Conservation (phyloP, 2,888 invertebrate genomes). For the Phymatocera aterrima region DNA sequence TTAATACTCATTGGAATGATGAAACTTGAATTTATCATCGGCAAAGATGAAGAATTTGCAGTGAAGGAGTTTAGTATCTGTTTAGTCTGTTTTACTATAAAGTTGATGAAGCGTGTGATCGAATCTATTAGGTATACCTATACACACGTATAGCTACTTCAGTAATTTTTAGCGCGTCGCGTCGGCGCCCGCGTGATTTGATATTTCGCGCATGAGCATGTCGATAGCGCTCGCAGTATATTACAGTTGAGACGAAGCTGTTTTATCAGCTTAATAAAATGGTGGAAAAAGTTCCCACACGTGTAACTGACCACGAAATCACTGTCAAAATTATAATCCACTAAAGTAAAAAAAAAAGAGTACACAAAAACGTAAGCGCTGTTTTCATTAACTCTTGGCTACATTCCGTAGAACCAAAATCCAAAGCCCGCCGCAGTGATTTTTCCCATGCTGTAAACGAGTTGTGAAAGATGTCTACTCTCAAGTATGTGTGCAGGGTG, state of each 20-base stretch:
- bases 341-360: not conserved
- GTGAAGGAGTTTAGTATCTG: too few relatives aligned
- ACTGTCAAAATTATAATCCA: not conserved
- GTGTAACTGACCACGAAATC: not conserved
- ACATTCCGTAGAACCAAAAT: not conserved
- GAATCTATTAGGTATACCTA: slow-evolving; percentile 47
- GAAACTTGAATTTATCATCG: too few relatives aligned
- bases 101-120: too few relatives aligned
- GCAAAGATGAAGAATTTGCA: too few relatives aligned
- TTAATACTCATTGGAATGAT: too few relatives aligned
- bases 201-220: slow-evolving; percentile 36
- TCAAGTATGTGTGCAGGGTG: not conserved
- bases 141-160: too few relatives aligned
- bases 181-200: slow-evolving; percentile 21
- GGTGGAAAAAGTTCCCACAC: slow-evolving; percentile 10
- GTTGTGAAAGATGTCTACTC: not conserved
- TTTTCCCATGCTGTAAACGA: not conserved
- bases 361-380: not conserved
- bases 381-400: not conserved
- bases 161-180: slow-evolving; percentile 14
- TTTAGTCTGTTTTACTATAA: too few relatives aligned
- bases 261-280: slow-evolving; percentile 20
- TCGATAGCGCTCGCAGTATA: slow-evolving; percentile 4
- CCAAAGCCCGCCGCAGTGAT: not conserved
- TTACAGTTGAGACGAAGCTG: not conserved